Evolutionary conservation across 2,888 invertebrate genomes (phyloP), one percentile per base, ranked within the genome.

Genomic region (Dermolepida albohirtum): DNA sequence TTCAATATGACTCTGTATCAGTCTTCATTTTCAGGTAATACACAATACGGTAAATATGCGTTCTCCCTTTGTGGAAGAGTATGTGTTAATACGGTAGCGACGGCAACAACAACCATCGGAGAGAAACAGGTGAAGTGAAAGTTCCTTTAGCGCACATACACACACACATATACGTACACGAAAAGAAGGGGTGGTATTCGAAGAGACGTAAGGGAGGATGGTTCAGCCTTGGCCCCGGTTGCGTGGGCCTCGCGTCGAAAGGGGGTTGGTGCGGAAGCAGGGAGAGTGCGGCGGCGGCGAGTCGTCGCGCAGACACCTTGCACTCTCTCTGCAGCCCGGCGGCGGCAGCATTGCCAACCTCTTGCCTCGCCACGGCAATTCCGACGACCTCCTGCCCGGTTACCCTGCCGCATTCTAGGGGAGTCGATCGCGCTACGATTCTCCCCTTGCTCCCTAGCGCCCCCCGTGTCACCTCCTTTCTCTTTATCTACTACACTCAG

Each of bases 231-330:
- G 74, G 72, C 73, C 74, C 73, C 71, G 71, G 73, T 72, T 74
- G 67, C 74, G 74, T 72, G 71, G 72, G 65, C 68, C 49, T 40
- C 57, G 41, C 59, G 55, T 34, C 59, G 44, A 59, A 57, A 8
- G 47, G 73, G 73, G 74, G 73, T 74, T 69, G 73, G 81, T 79
- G 27, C 81, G 68, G 80, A 40, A 73, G 72, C 29, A 81, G 80
- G 27, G 83, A 81, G 79, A 59, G 83, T 83, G 55, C 84, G 79
- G 22, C 82, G 84, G 70, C 86, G 81, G 77, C 80, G 81, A 81
- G 81, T 78, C 81, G 81, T 80, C 81, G 81, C 81, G 86, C 80
- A 85, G 85, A 83, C 84, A 84, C 80, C 85, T 86, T 73, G 87
- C 85, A 64, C 85, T 84, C 72, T 34, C 34, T 74, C 84, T 85